Conservation (phyloP, 2,113 vertebrate species). For the Rhea pennata region DNA sequence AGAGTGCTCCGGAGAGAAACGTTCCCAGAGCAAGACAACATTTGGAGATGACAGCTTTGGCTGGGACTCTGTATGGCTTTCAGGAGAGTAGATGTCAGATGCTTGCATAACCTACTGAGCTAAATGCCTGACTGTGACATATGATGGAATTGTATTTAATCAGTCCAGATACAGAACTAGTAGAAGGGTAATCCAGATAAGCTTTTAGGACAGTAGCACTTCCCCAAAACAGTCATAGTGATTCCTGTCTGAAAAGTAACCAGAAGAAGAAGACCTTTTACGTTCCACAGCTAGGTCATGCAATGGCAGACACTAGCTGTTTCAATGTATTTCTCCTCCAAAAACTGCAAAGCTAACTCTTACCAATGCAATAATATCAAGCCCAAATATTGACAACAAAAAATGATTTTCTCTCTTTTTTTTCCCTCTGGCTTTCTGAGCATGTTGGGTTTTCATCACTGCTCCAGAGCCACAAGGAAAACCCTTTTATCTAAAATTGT, state of each 20-base stretch:
- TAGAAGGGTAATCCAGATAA: conserved; percentile 1
- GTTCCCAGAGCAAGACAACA: neutral
- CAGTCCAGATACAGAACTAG: neutral
- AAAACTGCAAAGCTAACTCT: neutral
- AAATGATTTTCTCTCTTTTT: neutral
- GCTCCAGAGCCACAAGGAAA: neutral
- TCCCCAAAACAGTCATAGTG: neutral
- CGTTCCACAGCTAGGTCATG: neutral
- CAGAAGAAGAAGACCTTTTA: conserved; percentile 10
- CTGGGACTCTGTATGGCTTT: neutral
- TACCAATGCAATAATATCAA: neutral
- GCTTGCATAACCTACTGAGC: neutral
- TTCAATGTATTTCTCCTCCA: conserved; percentile 1
- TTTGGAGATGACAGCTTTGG: conserved; percentile 2
- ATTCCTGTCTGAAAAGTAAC: neutral
- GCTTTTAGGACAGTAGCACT: conserved; percentile 6
- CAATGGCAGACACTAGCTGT: neutral
- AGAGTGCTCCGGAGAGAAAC: neutral
- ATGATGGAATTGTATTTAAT: neutral
- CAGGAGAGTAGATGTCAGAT: neutral
- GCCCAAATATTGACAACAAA: neutral
- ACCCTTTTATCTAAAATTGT: neutral
- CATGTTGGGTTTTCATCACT: neutral
- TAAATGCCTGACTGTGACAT: neutral
- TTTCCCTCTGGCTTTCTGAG: neutral